Conservation (phyloP, 2,113 vertebrate species). For the Sinocyclocheilus grahami region DNA sequence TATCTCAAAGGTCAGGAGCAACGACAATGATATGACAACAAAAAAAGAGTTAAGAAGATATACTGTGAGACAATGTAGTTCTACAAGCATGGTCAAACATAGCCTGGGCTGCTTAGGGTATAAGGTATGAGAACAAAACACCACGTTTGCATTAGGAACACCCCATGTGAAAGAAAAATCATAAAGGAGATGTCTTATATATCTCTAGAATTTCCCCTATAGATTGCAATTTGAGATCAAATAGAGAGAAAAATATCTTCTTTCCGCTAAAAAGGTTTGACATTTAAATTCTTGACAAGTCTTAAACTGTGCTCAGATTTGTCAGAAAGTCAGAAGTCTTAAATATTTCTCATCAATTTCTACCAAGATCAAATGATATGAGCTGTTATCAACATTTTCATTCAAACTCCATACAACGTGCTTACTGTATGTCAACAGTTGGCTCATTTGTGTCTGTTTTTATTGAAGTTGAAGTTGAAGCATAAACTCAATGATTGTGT, state of each 20-base stretch:
- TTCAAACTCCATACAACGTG: too few relatives aligned
- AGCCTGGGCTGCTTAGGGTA: not conserved
- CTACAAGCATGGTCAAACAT: not conserved
- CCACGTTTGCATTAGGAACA: not conserved
- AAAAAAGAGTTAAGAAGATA: not conserved
- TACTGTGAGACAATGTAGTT: not conserved
- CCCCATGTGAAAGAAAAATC: not conserved
- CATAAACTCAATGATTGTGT: not conserved
- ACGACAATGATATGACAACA: slow-evolving; percentile 28
- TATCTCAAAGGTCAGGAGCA: slow-evolving; percentile 11
- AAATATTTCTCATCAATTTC: too few relatives aligned
- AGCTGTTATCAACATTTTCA: too few relatives aligned
- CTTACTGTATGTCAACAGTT: too few relatives aligned
- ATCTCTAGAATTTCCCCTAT: not conserved
- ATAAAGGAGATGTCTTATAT: not conserved
- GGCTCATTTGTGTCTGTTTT: too few relatives aligned
- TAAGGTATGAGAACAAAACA: not conserved
- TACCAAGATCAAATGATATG: too few relatives aligned
- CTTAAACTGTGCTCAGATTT: too few relatives aligned
- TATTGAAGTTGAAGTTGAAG: too few relatives aligned
- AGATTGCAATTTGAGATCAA: not conserved
- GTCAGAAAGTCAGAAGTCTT: too few relatives aligned
- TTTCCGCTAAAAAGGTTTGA: too few relatives aligned
- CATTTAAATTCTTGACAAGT: too few relatives aligned
- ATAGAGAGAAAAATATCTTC: too few relatives aligned